phyloP scores from a whole-genome alignment of 2,797 vertebrate species.

The Florisuga fusca region DNA sequence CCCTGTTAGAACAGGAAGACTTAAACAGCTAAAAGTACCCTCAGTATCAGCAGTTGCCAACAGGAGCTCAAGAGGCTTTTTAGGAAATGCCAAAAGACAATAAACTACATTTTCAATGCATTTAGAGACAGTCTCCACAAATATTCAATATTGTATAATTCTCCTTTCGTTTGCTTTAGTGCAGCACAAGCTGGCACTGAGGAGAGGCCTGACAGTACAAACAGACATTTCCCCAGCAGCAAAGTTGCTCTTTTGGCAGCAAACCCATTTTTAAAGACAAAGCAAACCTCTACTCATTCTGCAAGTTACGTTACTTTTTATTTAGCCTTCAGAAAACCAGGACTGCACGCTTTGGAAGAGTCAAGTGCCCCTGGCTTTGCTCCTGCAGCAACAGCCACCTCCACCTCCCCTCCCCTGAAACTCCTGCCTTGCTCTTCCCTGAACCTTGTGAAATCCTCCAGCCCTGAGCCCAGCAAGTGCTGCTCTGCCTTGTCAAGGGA shows the following conservation, averaged over 20 bases:
- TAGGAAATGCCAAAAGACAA: conserved; percentile 79
- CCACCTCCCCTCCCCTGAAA: neutral
- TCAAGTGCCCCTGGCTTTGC: neutral
- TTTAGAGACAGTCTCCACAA: conserved; percentile 63
- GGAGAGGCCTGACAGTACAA: neutral
- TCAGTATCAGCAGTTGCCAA: conserved; percentile 67
- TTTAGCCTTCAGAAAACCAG: conserved; percentile 10
- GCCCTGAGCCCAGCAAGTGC: neutral
- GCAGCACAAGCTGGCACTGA: neutral
- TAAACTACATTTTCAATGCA: conserved; percentile 66
- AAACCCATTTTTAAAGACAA: neutral
- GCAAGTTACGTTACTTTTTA: neutral
- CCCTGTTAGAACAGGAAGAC: conserved; percentile 82
- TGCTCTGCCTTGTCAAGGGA: fast-evolving
- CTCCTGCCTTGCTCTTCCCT: neutral
- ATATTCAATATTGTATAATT: conserved; percentile 69
- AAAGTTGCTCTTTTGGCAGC: neutral
- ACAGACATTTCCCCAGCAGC: neutral
- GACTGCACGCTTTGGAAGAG: neutral
- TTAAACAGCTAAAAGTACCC: conserved; percentile 81
- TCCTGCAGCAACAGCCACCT: neutral
- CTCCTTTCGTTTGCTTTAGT: conserved; percentile 49
- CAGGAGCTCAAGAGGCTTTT: conserved; percentile 77
- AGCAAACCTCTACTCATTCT: neutral
- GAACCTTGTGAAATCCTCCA: neutral